Evolutionary conservation across 2,888 invertebrate species (phyloP), one percentile per base, ranked within the genome.

Genomic region (Melinaea marsaeus): DNA sequence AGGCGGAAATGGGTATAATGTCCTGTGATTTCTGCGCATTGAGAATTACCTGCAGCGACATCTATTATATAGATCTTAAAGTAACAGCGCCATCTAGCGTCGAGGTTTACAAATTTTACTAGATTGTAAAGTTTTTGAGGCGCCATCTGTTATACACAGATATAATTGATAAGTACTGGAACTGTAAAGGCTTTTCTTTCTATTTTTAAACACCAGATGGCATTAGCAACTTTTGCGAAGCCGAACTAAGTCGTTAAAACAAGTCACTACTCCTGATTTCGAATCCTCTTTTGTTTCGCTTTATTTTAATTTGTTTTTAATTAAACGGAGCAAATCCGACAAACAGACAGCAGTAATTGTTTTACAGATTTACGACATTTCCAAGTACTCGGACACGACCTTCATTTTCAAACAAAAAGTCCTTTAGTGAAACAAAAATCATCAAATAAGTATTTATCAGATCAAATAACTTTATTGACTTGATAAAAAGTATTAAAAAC

Each of bases 1-100:
- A 71, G 69, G 69, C 67, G 67, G 70, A 72, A 68, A 58, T 62
- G 60, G 63, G 64, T 66, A 63, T 68, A 68, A 64, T 67, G 67
- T 65, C 64, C 63, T 68, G 60, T 57, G 65, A 67, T 65, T 67
- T 63, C 57, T 62, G 63, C 60, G 62, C 59, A 64, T 45, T 55
- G 45, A 65, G 61, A 35, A 13, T 11, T 35, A 60, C 64, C 2
- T 11, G 9, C 45, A 59, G 58, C 61, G 67, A 62, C 69, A 59
- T 68, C 69, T 66, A 13, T 58, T 42, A 3, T 9, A 13, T 34
- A 32, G 46, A 55, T 37, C 42, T 57, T 13, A 9, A 22, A 46
- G n/a, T 2, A 33, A 6, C 13, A 37, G 33, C 46, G 66, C 64
- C 64, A 66, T 62, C 68, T 66, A 13, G 46, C 33, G 13, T 7